Evolutionary conservation across 2,797 vertebrate species (phyloP), one percentile per base, ranked within the genome.

Genomic region (Anguilla anguilla): DNA sequence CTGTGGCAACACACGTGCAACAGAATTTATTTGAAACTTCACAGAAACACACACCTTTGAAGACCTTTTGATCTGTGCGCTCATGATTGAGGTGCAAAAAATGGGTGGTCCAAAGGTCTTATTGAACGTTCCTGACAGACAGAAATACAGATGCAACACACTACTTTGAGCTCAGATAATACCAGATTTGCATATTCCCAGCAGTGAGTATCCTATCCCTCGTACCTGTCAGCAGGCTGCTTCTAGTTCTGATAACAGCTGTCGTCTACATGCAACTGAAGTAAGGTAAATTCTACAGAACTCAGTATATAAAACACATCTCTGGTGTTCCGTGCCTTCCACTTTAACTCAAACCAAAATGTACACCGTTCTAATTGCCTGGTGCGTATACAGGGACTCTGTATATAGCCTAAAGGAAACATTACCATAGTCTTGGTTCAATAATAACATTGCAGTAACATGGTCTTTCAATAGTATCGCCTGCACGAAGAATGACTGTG

Each of bases 201-300:
- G 46, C 79, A 82, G 79, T 25, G 19, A 82, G 43, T 51, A 17
- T 77, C 35, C 2, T 1, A 17, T 77, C 35, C 2, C 13, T 19
- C 31, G 43, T 43, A 35, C 31, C 46, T 82, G 79, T 82, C 79
- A 49, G 22, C 79, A 13, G 79, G 79, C n/a, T 49, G 46, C 10
- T 82, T 82, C 46, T 22, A n/a, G 46, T 51, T 82, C n/a, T 82
- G 43, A 82, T 51, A 51, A 82, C 43, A 51, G 43, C 43, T 82
- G 22, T 82, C 25, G 64, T 3, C n/a, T 7, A 67, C 25, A 67
- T 67, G 11, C 79, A 82, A 31, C 79, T 51, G 43, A 49, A 51
- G 43, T 22, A 82, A 49, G 4, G 11, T 17, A 77, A 49, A 82
- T 10, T n/a, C 43, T n/a, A 43, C 79, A 6, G 19, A 51, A 81